A percentile compares a stretch with the other conserved stretches of the same genome.
These are phyloP conservation scores for Bradypus variegatus DNA, from an alignment of 2,797 vertebrate species.

Conservation along the genomic window DNA sequence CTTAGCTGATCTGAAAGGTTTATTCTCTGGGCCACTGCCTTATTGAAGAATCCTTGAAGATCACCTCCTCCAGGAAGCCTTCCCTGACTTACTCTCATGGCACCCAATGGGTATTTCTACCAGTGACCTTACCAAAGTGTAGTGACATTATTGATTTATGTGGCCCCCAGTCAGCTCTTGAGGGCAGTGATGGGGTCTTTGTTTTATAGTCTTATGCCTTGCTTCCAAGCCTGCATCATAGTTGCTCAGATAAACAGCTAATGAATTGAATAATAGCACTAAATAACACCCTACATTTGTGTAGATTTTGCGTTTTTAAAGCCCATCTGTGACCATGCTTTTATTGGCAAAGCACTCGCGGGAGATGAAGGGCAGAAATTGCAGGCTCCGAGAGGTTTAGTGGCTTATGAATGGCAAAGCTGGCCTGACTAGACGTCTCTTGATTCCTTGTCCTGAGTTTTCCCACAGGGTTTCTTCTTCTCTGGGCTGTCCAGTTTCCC, in stretches of 20 bases:
- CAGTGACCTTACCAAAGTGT: not conserved
- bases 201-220: not conserved
- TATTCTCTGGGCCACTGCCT: not conserved
- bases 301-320: not conserved
- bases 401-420: not conserved
- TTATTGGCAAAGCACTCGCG: not conserved
- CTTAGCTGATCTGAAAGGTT: not conserved
- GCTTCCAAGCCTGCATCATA: not conserved
- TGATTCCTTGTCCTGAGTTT: not conserved
- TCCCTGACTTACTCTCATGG: not conserved
- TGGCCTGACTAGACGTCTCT: not conserved
- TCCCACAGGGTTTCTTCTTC: not conserved
- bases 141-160: not conserved
- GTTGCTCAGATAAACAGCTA: not conserved
- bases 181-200: not conserved
- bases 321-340: not conserved
- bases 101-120: not conserved
- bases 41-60: not conserved
- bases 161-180: not conserved
- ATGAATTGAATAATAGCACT: not conserved
- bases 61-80: constrained; percentile 11
- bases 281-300: not conserved
- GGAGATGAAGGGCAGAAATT: not conserved
- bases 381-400: not conserved
- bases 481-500: not conserved